Evolutionary conservation across 1,140 invertebrate genomes (phyloP).

Genomic region (Teleopsis dalmanni): DNA sequence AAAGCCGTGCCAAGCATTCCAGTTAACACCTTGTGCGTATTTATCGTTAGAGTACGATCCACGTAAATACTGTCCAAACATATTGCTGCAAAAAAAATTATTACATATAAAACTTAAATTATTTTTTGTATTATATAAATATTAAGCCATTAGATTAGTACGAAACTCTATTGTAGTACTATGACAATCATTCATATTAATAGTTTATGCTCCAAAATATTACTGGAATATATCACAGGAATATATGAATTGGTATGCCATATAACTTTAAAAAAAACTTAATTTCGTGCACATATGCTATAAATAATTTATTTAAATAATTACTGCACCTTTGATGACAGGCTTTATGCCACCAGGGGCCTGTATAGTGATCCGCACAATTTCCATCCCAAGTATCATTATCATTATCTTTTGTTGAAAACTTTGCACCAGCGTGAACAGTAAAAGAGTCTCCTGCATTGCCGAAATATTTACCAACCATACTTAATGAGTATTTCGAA

Average conservation of each 20-base stretch:
- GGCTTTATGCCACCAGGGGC: not conserved
- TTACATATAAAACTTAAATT: too few species aligned
- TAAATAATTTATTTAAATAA: too few species aligned
- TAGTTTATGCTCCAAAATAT: too few species aligned
- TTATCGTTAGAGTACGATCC: not conserved
- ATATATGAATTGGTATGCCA: too few species aligned
- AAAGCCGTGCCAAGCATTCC: conserved; percentile 5
- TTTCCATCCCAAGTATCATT: not conserved
- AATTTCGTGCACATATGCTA: too few species aligned
- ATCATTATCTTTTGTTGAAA: not conserved
- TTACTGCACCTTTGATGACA: not conserved
- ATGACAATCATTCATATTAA: too few species aligned
- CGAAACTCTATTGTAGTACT: too few species aligned
- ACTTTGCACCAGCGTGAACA: conserved; percentile 18
- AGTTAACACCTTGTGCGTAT: conserved; percentile 3
- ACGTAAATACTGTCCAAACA: conserved; percentile 3
- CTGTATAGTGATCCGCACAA: not conserved
- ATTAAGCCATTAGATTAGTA: too few species aligned
- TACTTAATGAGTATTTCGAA: not conserved
- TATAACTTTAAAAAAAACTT: too few species aligned
- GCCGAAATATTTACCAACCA: not conserved
- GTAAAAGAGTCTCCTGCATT: conserved; percentile 14
- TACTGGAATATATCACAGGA: too few species aligned
- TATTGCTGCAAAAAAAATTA: conserved; percentile 8
- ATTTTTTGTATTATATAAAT: too few species aligned